A percentile compares a stretch with the other conserved stretches of the same genome.
These are phyloP conservation scores for Drosophila varians DNA, from an alignment of 1,140 invertebrate genomes.

Conservation along the genomic window DNA sequence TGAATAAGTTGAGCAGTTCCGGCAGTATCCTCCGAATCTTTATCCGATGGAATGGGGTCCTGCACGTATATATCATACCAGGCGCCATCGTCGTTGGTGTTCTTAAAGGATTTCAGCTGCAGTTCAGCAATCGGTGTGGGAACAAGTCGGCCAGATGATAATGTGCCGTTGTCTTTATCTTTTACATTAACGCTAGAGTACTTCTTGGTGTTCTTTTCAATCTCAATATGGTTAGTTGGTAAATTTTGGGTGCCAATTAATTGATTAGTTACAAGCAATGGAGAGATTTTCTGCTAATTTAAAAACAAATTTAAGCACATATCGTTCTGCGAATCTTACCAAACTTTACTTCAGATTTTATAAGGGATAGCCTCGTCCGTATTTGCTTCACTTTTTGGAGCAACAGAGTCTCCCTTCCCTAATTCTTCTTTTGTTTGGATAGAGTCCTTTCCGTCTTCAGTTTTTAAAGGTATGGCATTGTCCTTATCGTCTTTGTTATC, in stretches of 20 bases:
- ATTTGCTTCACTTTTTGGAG: not conserved
- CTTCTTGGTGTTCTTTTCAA: constrained; percentile 54
- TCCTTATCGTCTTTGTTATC: not conserved
- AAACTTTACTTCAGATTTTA: constrained; percentile 53
- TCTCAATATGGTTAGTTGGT: constrained; percentile 37
- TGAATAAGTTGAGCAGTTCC: not conserved
- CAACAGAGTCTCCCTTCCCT: too few species aligned
- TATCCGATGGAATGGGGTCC: not conserved
- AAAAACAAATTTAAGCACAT: constrained; percentile 56
- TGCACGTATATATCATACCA: constrained; percentile 55
- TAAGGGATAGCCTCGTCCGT: too few species aligned
- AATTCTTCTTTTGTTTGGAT: too few species aligned
- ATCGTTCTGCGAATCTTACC: constrained; percentile 48
- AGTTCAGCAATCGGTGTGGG: constrained; percentile 61
- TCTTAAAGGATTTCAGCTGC: constrained; percentile 65
- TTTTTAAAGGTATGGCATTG: not conserved
- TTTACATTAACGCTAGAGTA: constrained; percentile 27
- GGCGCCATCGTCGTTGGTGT: constrained; percentile 32
- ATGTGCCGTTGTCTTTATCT: constrained; percentile 48
- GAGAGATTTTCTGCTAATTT: constrained; percentile 68
- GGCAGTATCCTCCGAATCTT: not conserved
- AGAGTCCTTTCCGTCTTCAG: too few species aligned
- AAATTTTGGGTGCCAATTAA: constrained; percentile 68
- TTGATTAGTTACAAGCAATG: constrained; percentile 65
- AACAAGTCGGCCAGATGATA: constrained; percentile 45